These are phyloP conservation scores for Chrysodeixis includens DNA, from an alignment of 2,888 invertebrate genomes.

Conservation along the genomic window DNA sequence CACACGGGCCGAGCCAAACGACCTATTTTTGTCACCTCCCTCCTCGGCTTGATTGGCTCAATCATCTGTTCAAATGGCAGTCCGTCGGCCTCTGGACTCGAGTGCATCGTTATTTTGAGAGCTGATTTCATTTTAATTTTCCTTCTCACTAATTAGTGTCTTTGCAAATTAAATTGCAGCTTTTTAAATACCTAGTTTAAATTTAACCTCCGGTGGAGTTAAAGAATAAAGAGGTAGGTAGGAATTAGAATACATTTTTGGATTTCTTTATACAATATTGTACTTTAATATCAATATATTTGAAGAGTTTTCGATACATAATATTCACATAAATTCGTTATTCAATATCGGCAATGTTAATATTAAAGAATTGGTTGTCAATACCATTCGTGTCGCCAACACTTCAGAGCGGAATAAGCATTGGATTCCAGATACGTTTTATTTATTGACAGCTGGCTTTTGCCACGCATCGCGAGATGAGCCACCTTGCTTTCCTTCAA, in stretches of 20 bases:
- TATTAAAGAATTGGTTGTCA: slow-evolving; percentile 58
- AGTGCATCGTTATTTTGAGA: slow-evolving; percentile 56
- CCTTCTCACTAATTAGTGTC: slow-evolving; percentile 45
- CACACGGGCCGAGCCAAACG: slow-evolving; percentile 56
- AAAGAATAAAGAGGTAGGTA: background rate
- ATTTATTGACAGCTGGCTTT: slow-evolving; percentile 63
- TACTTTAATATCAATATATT: slow-evolving; percentile 13
- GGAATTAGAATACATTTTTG: too few species aligned
- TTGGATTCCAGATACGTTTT: slow-evolving; percentile 55
- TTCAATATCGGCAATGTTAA: slow-evolving; percentile 43
- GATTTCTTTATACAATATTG: background rate
- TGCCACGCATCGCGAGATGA: slow-evolving; percentile 48
- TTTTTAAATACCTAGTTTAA: slow-evolving; percentile 24
- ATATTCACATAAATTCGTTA: slow-evolving; percentile 47
- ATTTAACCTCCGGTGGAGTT: slow-evolving; percentile 1
- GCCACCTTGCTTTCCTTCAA: slow-evolving; percentile 51
- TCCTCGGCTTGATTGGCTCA: slow-evolving; percentile 62
- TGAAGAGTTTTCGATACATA: slow-evolving; percentile 19
- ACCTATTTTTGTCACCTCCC: slow-evolving; percentile 67
- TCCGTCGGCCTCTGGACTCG: slow-evolving; percentile 36
- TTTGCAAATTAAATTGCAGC: slow-evolving; percentile 41
- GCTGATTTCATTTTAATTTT: slow-evolving; percentile 47
- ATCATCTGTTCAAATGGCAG: slow-evolving; percentile 63
- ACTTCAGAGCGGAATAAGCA: slow-evolving; percentile 51
- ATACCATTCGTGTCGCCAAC: slow-evolving; percentile 57